These are phyloP conservation scores for Amphipyra tragopoginis DNA, from an alignment of 2,888 invertebrate genomes.

Conservation along the genomic window DNA sequence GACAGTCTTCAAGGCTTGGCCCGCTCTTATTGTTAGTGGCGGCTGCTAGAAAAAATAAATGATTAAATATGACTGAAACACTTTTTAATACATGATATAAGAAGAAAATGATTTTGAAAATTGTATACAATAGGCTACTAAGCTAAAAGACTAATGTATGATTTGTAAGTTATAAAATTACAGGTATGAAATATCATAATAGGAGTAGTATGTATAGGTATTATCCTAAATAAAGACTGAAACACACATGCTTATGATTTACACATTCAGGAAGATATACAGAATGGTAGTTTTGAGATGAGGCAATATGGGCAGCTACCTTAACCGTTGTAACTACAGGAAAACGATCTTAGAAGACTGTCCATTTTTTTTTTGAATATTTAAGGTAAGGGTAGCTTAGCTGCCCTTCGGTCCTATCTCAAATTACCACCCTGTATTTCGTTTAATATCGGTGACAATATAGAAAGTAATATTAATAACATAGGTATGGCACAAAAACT, in stretches of 20 bases:
- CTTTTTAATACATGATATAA: conserved; percentile 1
- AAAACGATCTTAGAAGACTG: too few relatives aligned
- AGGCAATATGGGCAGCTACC: too few relatives aligned
- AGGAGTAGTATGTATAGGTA: too few relatives aligned
- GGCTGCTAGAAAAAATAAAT: conserved; percentile 75
- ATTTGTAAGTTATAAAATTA: conserved; percentile 3
- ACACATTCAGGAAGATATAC: conserved; percentile 15
- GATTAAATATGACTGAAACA: conserved; percentile 9
- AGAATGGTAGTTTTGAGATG: too few relatives aligned
- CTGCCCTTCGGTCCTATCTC: too few relatives aligned
- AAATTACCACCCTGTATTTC: too few relatives aligned
- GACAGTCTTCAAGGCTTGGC: conserved; percentile 78
- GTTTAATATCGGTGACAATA: conserved; percentile 16
- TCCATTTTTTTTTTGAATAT: too few relatives aligned
- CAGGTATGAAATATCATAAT: conserved; percentile 4
- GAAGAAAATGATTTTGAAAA: conserved; percentile 40
- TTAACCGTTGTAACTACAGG: too few relatives aligned
- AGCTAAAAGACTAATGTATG: too few relatives aligned
- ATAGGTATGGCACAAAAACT: conserved; percentile 49
- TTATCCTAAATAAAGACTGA: conserved; percentile 8
- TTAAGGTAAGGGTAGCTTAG: too few relatives aligned
- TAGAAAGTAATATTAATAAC: conserved; percentile 26
- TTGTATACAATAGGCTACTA: conserved; percentile 17
- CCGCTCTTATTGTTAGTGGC: conserved; percentile 84
- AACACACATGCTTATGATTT: conserved; percentile 46